Evolutionary conservation across 2,113 vertebrate genomes (phyloP).

Genomic region (Pelusios castaneus): DNA sequence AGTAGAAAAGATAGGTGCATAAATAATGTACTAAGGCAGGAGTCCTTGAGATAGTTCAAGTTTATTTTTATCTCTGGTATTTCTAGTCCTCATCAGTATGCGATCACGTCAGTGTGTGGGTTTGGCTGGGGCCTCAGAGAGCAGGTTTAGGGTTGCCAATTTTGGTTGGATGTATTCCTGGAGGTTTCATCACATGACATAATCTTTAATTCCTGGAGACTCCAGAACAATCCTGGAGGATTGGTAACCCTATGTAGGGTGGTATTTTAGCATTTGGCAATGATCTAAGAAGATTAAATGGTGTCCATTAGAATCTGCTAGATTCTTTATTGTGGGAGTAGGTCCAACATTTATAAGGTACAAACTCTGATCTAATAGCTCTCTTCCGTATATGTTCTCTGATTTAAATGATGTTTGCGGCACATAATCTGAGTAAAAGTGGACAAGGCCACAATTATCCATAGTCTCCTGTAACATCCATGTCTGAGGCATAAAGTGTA

Average conservation of each 20-base stretch:
- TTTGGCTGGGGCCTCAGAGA: not conserved
- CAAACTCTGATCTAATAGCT: constrained; percentile 39
- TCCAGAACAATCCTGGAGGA: too few species aligned
- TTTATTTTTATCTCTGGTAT: not conserved
- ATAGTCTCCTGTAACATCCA: not conserved
- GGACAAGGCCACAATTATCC: not conserved
- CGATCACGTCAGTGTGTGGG: not conserved
- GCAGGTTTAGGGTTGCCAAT: too few species aligned
- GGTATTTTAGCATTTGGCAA: not conserved
- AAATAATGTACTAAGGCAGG: not conserved
- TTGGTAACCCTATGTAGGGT: not conserved
- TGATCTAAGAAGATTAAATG: not conserved
- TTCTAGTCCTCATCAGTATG: not conserved
- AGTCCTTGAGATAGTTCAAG: not conserved
- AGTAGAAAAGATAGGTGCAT: not conserved
- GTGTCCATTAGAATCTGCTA: constrained; percentile 4
- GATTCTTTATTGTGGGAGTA: not conserved
- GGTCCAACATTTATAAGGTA: constrained; percentile 31
- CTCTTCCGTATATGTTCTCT: not conserved
- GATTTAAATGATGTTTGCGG: not conserved
- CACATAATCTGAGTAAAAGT: not conserved
- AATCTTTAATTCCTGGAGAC: too few species aligned
- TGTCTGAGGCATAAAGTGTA: constrained; percentile 2
- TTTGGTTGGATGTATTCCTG: too few species aligned
- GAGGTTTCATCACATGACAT: too few species aligned